Base-by-base conservation (phyloP, 1,140 invertebrate genomes). In the Holotrichia oblita region DNA sequence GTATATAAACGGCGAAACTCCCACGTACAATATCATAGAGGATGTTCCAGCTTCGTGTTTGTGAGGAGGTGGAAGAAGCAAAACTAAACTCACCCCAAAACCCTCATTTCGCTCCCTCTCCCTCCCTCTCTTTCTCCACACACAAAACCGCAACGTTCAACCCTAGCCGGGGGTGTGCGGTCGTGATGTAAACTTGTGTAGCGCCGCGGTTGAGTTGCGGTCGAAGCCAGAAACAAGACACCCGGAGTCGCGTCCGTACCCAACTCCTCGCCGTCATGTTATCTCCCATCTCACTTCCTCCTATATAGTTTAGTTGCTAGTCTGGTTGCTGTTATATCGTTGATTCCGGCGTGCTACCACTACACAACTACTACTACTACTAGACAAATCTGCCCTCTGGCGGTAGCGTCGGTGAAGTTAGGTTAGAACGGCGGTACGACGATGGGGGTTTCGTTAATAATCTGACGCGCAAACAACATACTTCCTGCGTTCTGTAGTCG, bases 371-470 rank as follows among this genome's bases (percentile, higher is more conserved):
- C 17, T n/a, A n/a, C n/a, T n/a, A n/a, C n/a, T 41, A 72, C 76
- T 79, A 82, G 81, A 82, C 81, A 81, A 82, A 82, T 82, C 80
- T 77, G 77, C 76, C 81, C 80, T 61, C 77, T 34, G 9, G 79
- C 73, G 42, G 61, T 79, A 73, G 59, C 72, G 73, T 55, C 14
- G 48, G 14, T n/a, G 48, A 55, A n/a, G 48, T 55, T 55, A 34
- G 27, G 27, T 34, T 34, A 34, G 27, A 34, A 55, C 14, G 14
- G 17, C 48, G 10, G 12, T 55, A 55, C 22, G 27, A 69, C 20
- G 61, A 69, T 20, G 41, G 22, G 78, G 80, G 77, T 79, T 77
- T 82, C 27, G 81, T 82, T 82, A 82, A 82, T 82, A 82, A 82
- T 82, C 77, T 73, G 64, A 55, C 72, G 77, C 61, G 81, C 77